These are phyloP conservation scores for Oegoconia quadripuncta DNA, from an alignment of 2,888 invertebrate species.

Conservation along the genomic window DNA sequence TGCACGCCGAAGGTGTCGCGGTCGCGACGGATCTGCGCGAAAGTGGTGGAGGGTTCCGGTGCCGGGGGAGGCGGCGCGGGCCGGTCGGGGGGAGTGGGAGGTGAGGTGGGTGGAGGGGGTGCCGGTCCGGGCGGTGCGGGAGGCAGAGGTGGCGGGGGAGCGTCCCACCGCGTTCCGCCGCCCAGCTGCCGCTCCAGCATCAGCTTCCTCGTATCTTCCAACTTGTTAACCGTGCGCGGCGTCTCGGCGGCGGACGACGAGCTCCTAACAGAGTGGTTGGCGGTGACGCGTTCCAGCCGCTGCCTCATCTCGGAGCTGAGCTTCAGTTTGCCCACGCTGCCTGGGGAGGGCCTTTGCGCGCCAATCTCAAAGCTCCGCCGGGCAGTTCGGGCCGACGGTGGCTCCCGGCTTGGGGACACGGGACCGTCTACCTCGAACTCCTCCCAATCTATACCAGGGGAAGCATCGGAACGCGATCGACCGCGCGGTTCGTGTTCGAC, in stretches of 20 bases:
- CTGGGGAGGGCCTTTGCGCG: slow-evolving; percentile 89
- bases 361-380: slow-evolving; percentile 88
- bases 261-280: slow-evolving; percentile 91
- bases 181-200: slow-evolving; percentile 92
- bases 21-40: slow-evolving; percentile 84
- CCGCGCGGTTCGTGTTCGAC: slow-evolving; percentile 62
- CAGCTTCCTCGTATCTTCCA: slow-evolving; percentile 91
- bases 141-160: slow-evolving; percentile 83
- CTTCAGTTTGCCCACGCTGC: slow-evolving; percentile 93
- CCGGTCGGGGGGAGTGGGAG: slow-evolving; percentile 72
- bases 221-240: slow-evolving; percentile 86
- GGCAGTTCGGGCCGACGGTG: slow-evolving; percentile 61
- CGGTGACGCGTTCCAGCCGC: slow-evolving; percentile 91
- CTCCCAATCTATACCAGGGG: slow-evolving; percentile 88
- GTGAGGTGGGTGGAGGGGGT: slow-evolving; percentile 81
- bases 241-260: slow-evolving; percentile 85
- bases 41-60: slow-evolving; percentile 74
- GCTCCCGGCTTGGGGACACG: slow-evolving; percentile 58
- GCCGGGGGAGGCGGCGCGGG: slow-evolving; percentile 83
- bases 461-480: slow-evolving; percentile 63
- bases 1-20: slow-evolving; percentile 86
- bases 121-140: slow-evolving; percentile 81
- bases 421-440: slow-evolving; percentile 87
- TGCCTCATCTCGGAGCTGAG: slow-evolving; percentile 95
- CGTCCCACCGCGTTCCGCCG: slow-evolving; percentile 81